These are phyloP conservation scores for Paradoxurus hermaphroditus DNA, from an alignment of 2,113 vertebrate species.

Conservation along the genomic window DNA sequence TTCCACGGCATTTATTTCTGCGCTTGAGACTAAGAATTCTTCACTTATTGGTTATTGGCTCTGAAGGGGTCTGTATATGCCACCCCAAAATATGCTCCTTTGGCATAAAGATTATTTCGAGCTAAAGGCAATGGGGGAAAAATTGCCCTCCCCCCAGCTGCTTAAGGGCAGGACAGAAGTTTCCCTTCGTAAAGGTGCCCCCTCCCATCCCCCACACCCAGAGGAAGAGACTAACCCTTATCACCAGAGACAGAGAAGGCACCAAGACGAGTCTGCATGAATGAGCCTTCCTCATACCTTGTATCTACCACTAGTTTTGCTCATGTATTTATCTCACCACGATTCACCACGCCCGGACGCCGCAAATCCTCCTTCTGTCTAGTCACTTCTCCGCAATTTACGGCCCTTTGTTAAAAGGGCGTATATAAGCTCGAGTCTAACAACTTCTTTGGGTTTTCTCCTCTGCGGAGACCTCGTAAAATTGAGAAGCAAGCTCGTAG, in stretches of 20 bases:
- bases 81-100: background rate
- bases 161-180: background rate
- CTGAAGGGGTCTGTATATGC: background rate
- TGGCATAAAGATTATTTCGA: background rate
- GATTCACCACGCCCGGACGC: background rate
- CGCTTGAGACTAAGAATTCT: background rate
- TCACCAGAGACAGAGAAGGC: background rate
- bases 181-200: background rate
- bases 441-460: background rate
- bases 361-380: background rate
- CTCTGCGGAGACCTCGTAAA: background rate
- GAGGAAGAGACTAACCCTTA: background rate
- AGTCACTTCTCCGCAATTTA: background rate
- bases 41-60: background rate
- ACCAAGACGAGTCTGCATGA: background rate
- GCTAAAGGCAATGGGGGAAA: background rate
- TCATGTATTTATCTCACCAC: fast-evolving
- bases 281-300: background rate
- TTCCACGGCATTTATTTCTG: background rate
- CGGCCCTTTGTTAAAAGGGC: background rate
- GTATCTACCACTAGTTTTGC: fast-evolving
- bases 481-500: background rate
- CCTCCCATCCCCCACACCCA: background rate
- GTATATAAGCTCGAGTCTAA: background rate
- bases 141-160: background rate